Base-by-base conservation (phyloP, 2,797 vertebrate genomes). In the Rhinogobio ventralis region DNA sequence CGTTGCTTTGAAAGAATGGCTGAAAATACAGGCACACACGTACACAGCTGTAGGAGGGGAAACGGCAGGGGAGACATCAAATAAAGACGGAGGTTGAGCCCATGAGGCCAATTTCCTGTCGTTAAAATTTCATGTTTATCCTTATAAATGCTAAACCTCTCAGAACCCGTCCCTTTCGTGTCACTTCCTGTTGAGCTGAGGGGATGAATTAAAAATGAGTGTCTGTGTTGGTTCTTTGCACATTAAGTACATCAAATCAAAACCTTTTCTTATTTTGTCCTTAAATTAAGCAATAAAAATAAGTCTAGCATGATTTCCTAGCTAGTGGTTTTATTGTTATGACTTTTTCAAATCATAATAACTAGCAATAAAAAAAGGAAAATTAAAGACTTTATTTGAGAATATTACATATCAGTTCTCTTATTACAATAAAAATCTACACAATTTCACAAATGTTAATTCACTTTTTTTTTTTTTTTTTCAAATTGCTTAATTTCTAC, bases 51-150 rank as follows among this genome's bases (percentile, higher is more conserved):
- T 86, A 42, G 80, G 85, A 64, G 62, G 79, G 72, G 78, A 64
- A 83, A 81, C 76, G 28, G 79, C 82, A 86, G 83, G 78, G 51
- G 51, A 86, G 62, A 76, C 84, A 90, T 89, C 87, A 89, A 88
- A 89, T 86, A 84, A 85, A 88, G 85, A 84, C 39, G 79, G 87
- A 85, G 83, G 88, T 71, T 82, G 60, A 86, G 74, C 90, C 88
- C 85, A 86, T 83, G 87, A 85, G 90, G 82, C 87, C 86, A 87
- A 91, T 91, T 90, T 91, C 89, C 87, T 88, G 88, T 81, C 89
- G 84, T 90, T 91, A 91, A 91, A 89, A 85, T 88, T 90, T 91
- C 84, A 90, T 91, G 85, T 86, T 90, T 88, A 89, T 88, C 90
- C 88, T 87, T 85, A 86, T 85, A 88, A 88, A 87, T 90, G 89